These are phyloP conservation scores for Lynx canadensis DNA, from an alignment of 2,113 vertebrate species.

Conservation along the genomic window DNA sequence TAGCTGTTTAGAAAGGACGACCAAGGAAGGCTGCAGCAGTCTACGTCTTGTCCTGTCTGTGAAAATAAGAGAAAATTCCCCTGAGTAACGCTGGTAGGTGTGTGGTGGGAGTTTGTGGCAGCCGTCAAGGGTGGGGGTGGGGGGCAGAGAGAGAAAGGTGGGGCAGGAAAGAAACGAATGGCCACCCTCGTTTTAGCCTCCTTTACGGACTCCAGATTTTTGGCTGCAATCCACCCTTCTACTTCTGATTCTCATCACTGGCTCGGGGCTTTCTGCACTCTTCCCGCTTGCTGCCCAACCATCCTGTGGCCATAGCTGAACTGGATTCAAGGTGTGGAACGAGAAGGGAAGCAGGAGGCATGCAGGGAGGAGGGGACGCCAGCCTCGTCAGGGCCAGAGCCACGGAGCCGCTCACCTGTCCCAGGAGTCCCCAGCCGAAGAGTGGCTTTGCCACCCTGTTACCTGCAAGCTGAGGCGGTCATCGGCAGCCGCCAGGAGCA, in stretches of 20 bases:
- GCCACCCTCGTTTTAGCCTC: background rate
- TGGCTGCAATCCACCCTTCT: background rate
- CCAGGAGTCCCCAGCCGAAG: background rate
- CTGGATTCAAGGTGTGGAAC: background rate
- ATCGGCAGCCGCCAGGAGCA: background rate
- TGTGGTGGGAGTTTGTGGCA: background rate
- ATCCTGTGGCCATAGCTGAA: background rate
- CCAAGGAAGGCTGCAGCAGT: background rate
- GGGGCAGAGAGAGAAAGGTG: background rate
- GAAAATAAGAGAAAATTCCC: background rate
- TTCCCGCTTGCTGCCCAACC: background rate
- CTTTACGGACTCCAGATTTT: background rate
- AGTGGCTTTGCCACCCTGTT: background rate
- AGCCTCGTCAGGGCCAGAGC: background rate
- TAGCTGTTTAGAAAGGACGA: background rate
- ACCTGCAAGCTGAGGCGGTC: background rate
- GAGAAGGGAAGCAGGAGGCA: background rate
- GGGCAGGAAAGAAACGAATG: background rate
- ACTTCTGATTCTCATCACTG: background rate
- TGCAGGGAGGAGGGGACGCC: rapidly evolving
- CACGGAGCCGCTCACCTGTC: background rate
- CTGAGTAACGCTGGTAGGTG: background rate
- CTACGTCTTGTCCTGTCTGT: background rate
- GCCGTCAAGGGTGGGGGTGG: background rate
- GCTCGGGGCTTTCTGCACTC: background rate